Evolutionary conservation across 2,113 vertebrate genomes (phyloP).

Genomic region (Myanophis thanlyinensis): DNA sequence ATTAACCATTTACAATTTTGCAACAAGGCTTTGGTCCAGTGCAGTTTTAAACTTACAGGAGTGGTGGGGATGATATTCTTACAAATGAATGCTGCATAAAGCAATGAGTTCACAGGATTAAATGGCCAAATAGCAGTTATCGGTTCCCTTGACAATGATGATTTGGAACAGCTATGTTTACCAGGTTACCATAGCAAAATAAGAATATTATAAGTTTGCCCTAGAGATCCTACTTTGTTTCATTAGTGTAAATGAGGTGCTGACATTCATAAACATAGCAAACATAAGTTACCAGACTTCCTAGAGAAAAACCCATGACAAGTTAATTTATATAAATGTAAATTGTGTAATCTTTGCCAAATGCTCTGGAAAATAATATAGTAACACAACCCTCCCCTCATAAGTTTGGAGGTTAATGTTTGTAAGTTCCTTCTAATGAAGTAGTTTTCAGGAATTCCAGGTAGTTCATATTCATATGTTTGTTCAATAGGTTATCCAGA

Average conservation of each 20-base stretch:
- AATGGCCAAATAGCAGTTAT: neutral
- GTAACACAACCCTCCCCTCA: neutral
- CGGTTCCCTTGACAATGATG: neutral
- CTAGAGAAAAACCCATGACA: neutral
- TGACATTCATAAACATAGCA: neutral
- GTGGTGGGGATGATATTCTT: too few relatives aligned
- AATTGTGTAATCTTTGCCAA: neutral
- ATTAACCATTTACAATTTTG: neutral
- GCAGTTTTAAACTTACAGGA: neutral
- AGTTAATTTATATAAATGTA: neutral
- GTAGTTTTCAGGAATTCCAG: neutral
- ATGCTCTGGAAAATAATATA: neutral
- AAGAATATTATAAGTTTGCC: neutral
- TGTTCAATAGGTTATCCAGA: neutral
- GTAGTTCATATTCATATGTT: neutral
- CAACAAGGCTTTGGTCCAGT: neutral
- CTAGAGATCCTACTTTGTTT: neutral
- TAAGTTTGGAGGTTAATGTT: neutral
- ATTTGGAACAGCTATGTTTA: neutral
- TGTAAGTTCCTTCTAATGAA: neutral
- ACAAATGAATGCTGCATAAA: neutral
- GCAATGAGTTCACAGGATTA: neutral
- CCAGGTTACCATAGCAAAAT: neutral
- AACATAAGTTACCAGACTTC: neutral
- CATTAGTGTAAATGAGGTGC: neutral